Evolutionary conservation across 2,797 vertebrate genomes (phyloP), one percentile per base, ranked within the genome.

Genomic region (Sus cebifrons): DNA sequence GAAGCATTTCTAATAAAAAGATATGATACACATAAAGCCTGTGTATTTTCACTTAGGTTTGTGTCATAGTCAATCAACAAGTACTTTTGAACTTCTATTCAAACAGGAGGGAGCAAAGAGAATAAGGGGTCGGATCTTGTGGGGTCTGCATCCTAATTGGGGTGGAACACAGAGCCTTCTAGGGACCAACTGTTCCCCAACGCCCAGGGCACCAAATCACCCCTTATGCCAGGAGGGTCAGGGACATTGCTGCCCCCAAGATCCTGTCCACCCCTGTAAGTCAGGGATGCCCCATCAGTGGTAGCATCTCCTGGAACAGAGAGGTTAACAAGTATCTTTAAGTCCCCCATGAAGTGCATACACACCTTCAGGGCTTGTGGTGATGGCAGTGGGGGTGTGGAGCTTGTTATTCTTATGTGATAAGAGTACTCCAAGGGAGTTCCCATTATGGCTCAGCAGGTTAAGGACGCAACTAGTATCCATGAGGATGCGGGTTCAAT

Each of bases 181-280:
- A 5, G 49, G 18, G 23, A 18, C 23, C 7, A 11, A 15, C 9
- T 20, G 10, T 25, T 49, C 44, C 78, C 7, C 0, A 6, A 15
- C 15, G 44, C 60, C 32, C 15, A 1, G 6, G 0, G 1, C 14
- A 65, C 8, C 2, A 7, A 6, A 18, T 60, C 52, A 13, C 52
- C 71, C 2, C 2, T 65, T 58, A 12, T 29, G 27, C 23, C 70
- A 2, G 1, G 15, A 32, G 18, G 23, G 40, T 74, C 18, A 21
- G 70, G n/a, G n/a, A 15, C 12, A 8, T 64, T 18, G 17, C 15
- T 3, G 17, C 67, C 49, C 56, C 27, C 27, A 18, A 6, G 5
- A 58, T 62, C 68, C 14, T 0, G 3, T 27, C 68, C 1, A 0
- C 10, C 4, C 4, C 1, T 10, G 11, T 18, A 15, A 27, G 44